A percentile compares a stretch with the other conserved stretches of the same genome.
phyloP scores from a whole-genome alignment of 1,140 invertebrate species.

The Globodera ellingtonae region DNA sequence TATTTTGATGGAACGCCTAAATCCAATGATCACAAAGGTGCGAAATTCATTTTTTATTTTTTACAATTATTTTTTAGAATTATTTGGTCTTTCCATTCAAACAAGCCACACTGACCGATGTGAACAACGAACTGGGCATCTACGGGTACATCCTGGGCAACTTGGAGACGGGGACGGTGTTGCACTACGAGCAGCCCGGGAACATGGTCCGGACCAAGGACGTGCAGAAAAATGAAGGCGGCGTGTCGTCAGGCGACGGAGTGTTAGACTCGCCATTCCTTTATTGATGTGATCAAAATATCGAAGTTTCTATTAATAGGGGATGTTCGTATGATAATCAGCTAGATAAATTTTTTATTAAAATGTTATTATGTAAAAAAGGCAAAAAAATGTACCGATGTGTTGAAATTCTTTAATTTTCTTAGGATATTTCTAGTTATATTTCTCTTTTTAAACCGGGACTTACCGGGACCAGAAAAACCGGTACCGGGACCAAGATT shows the following conservation, averaged over 20 bases:
- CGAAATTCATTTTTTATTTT: too few relatives aligned
- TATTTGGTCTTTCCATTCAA: conserved; percentile 78
- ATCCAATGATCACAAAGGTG: conserved; percentile 55
- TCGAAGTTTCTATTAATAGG: too few relatives aligned
- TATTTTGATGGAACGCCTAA: conserved; percentile 83
- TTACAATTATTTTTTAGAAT: conserved; percentile 72
- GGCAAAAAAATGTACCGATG: too few relatives aligned
- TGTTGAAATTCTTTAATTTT: too few relatives aligned
- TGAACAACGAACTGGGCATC: conserved; percentile 89
- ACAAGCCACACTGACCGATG: conserved; percentile 69
- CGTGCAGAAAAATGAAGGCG: conserved; percentile 84
- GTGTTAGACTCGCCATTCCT: conserved; percentile 75
- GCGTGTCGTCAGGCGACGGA: conserved; percentile 84
- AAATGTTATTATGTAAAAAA: too few relatives aligned
- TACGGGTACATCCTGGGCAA: conserved; percentile 81
- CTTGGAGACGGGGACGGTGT: conserved; percentile 26
- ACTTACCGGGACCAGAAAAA: too few relatives aligned
- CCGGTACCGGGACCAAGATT: too few relatives aligned
- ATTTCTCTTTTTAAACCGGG: too few relatives aligned
- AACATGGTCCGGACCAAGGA: conserved; percentile 89
- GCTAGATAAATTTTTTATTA: too few relatives aligned
- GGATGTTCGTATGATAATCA: too few relatives aligned
- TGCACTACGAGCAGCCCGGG: conserved; percentile 78
- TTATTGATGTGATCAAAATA: background rate
- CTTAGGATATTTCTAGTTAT: too few relatives aligned